A percentile compares a stretch with the other conserved stretches of the same genome.
phyloP scores from a whole-genome alignment of 1,140 invertebrate species.

The Drosophila repletoides region DNA sequence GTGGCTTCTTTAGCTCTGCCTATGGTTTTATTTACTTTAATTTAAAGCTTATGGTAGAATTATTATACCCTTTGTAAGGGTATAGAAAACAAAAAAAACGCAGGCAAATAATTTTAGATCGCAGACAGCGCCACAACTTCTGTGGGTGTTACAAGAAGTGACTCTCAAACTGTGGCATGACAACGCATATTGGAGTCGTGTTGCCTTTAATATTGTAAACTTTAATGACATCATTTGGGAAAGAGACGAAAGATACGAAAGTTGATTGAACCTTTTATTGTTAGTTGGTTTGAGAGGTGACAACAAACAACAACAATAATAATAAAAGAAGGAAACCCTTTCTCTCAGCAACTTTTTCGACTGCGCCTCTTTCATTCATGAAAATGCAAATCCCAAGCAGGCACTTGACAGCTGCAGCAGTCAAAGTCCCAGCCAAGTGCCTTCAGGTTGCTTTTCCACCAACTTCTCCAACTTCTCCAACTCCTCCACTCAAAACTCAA shows the following conservation, averaged over 20 bases:
- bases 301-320: slow-evolving; percentile 22
- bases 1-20: no score
- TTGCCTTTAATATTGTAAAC: slow-evolving; percentile 51
- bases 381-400: slow-evolving; percentile 70
- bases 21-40: no score
- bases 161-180: slow-evolving; percentile 66
- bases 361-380: slow-evolving; percentile 62
- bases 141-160: slow-evolving; percentile 53
- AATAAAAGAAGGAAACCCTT: slow-evolving; percentile 46
- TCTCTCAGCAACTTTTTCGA: slow-evolving; percentile 35
- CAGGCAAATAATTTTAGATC: slow-evolving; percentile 8
- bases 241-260: neutral
- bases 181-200: slow-evolving; percentile 66
- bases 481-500: slow-evolving; percentile 9
- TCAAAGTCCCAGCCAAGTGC: slow-evolving; percentile 56
- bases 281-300: slow-evolving; percentile 33
- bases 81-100: no score
- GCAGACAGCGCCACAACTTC: slow-evolving; percentile 11
- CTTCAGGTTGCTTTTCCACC: slow-evolving; percentile 38
- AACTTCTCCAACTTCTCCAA: neutral
- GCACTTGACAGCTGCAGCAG: slow-evolving; percentile 67
- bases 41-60: no score
- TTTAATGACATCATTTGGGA: slow-evolving; percentile 68
- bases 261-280: slow-evolving; percentile 72
- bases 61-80: no score